phyloP scores from a whole-genome alignment of 2,113 vertebrate species.

The Willisornis vidua region DNA sequence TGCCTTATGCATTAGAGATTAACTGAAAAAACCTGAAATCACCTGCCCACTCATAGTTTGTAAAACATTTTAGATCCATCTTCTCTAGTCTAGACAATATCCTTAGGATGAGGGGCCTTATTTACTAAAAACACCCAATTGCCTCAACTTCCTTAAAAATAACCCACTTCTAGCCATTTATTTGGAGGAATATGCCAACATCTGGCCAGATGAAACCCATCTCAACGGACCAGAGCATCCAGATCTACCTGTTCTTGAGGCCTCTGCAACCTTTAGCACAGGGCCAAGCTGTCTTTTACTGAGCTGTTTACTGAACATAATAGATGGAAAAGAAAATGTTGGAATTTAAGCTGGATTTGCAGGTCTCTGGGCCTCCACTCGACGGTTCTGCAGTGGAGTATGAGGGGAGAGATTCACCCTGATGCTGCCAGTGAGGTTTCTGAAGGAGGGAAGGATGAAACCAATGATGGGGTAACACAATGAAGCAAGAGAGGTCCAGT shows the following conservation, averaged over 20 bases:
- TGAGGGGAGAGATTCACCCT: accelerated
- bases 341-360: not conserved
- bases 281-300: not conserved
- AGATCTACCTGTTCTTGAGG: not conserved
- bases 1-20: not conserved
- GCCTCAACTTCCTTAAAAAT: not conserved
- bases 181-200: not conserved
- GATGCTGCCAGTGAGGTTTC: not conserved
- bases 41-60: not conserved
- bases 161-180: not conserved
- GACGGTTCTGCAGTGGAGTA: not conserved
- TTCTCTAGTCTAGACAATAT: not conserved
- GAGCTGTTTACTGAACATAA: not conserved
- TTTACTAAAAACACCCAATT: not conserved
- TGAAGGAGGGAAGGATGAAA: not conserved
- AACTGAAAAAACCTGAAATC: not conserved
- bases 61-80: not conserved
- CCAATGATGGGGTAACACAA: not conserved
- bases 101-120: accelerated
- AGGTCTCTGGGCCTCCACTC: not conserved
- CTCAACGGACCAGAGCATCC: not conserved
- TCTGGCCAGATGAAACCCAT: not conserved
- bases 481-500: accelerated
- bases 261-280: not conserved
- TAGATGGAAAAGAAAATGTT: accelerated